Evolutionary conservation across 1,140 invertebrate genomes (phyloP).

Genomic region (Drosophila quadrilineata): DNA sequence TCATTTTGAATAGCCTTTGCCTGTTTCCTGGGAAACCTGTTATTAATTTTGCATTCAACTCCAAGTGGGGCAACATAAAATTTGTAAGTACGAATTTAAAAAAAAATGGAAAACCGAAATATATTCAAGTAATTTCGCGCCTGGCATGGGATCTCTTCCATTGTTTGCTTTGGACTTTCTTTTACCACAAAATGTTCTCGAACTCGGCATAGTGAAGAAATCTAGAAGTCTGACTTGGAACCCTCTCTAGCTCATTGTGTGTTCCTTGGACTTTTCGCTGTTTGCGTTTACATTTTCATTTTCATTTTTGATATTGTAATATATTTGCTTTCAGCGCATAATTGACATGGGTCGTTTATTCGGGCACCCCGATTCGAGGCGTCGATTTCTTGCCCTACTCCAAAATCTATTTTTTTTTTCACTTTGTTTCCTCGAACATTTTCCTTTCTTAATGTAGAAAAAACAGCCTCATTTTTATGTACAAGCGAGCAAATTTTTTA

Average conservation of each 20-base stretch:
- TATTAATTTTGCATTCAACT: slow-evolving; percentile 10
- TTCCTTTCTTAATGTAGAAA: too few species aligned
- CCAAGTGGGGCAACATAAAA: slow-evolving; percentile 14
- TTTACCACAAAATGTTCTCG: slow-evolving; percentile 12
- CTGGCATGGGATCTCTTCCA: neutral
- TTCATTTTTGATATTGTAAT: slow-evolving; percentile 76
- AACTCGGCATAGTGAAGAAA: too few species aligned
- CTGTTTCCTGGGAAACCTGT: neutral
- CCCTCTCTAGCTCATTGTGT: slow-evolving; percentile 39
- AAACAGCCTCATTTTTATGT: slow-evolving; percentile 13
- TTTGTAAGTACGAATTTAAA: slow-evolving; percentile 7
- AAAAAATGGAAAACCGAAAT: too few species aligned
- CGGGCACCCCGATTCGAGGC: slow-evolving; percentile 54
- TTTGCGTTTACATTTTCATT: slow-evolving; percentile 66
- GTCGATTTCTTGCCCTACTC: too few species aligned
- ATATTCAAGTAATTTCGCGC: slow-evolving; percentile 13
- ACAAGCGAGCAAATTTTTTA: slow-evolving; percentile 21
- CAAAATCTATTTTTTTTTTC: slow-evolving; percentile 7
- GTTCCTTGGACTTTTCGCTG: slow-evolving; percentile 53
- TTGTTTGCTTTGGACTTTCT: slow-evolving; percentile 28
- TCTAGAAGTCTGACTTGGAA: too few species aligned
- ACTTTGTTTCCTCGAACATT: neutral
- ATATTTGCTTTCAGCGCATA: slow-evolving; percentile 79
- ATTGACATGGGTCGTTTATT: slow-evolving; percentile 77
- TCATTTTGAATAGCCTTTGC: neutral